A percentile compares a stretch with the other conserved stretches of the same genome.
These are phyloP conservation scores for Ficedula albicollis DNA, from an alignment of 2,797 vertebrate species.

Conservation along the genomic window DNA sequence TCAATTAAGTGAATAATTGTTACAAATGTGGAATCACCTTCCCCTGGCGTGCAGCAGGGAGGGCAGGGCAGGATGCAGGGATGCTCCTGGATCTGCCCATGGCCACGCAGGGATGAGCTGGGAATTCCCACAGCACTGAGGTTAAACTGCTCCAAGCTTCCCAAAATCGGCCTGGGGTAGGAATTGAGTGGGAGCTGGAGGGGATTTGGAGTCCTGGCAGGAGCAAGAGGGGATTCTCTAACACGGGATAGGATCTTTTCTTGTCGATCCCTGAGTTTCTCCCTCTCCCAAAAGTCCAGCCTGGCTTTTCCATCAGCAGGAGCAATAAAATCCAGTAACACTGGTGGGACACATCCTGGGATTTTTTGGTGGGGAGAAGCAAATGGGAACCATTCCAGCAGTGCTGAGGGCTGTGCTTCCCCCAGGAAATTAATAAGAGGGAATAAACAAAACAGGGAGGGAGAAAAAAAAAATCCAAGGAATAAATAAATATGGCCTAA, in stretches of 20 bases:
- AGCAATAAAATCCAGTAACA: neutral
- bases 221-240: neutral
- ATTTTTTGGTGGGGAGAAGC: fast-evolving
- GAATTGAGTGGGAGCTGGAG: fast-evolving
- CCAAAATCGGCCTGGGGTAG: neutral
- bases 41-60: neutral
- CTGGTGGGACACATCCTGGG: neutral
- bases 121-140: neutral
- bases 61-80: neutral
- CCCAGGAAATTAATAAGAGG: neutral
- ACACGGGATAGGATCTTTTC: neutral
- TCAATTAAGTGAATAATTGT: slow-evolving; percentile 81
- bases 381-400: neutral
- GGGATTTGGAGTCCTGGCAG: neutral
- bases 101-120: neutral
- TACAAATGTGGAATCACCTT: slow-evolving; percentile 75
- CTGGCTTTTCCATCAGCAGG: neutral
- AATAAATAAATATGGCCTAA: slow-evolving; percentile 52
- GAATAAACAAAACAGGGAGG: neutral
- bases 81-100: neutral
- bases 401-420: neutral
- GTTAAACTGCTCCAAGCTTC: neutral
- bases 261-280: neutral
- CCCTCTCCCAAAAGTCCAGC: neutral
- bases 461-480: neutral